These are phyloP conservation scores for Sandelia bainsii DNA, from an alignment of 2,797 vertebrate genomes.

Conservation along the genomic window DNA sequence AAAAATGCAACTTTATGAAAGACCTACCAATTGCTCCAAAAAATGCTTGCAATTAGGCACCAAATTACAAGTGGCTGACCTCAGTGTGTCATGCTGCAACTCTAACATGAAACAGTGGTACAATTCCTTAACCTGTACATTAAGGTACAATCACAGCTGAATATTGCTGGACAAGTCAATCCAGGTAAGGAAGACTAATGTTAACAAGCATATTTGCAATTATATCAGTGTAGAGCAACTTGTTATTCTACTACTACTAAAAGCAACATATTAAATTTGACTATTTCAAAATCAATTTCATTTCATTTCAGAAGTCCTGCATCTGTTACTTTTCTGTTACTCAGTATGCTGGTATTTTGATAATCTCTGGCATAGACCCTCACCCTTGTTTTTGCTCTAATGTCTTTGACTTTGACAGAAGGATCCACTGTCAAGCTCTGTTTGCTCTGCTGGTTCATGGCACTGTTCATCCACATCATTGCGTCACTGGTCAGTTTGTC, in stretches of 20 bases:
- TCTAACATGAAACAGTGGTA: no score
- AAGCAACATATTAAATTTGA: neutral
- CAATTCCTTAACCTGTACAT: neutral
- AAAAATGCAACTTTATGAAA: neutral
- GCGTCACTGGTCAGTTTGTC: conserved; percentile 90
- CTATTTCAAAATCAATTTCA: neutral
- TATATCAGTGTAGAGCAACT: neutral
- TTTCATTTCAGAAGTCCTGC: neutral
- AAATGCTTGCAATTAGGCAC: neutral
- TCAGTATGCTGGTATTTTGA: neutral
- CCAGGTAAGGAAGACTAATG: neutral
- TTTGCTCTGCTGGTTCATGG: conserved; percentile 96
- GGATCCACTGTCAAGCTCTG: conserved; percentile 90
- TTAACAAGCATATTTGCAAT: neutral
- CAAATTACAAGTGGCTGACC: neutral
- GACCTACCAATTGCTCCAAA: neutral
- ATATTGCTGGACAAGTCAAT: neutral
- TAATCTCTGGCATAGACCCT: conserved; percentile 20
- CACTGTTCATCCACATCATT: conserved; percentile 98
- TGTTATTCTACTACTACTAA: neutral
- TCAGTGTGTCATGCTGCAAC: neutral
- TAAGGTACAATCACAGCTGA: neutral
- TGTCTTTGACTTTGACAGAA: conserved; percentile 90
- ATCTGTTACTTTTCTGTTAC: neutral
- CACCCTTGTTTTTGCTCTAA: conserved; percentile 94